These are phyloP conservation scores for Cotesia chilonis DNA, from an alignment of 1,140 invertebrate genomes.

Conservation along the genomic window DNA sequence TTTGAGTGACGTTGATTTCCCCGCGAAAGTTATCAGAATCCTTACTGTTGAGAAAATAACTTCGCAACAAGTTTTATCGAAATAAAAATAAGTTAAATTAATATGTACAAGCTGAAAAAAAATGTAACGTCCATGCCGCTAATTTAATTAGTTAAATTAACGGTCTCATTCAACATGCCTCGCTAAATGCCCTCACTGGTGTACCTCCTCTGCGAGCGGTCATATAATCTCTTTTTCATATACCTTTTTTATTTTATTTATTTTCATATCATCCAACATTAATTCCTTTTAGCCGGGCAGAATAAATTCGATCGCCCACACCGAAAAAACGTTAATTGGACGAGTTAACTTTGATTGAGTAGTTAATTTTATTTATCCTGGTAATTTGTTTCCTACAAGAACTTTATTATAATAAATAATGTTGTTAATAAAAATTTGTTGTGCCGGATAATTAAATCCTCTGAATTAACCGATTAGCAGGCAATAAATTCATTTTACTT, in stretches of 20 bases:
- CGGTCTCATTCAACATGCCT: conserved; percentile 51
- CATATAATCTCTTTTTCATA: too few species aligned
- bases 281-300: neutral
- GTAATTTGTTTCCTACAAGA: neutral
- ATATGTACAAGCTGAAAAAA: conserved; percentile 23
- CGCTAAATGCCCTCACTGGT: conserved; percentile 47
- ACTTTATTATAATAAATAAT: neutral
- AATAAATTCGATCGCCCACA: conserved; percentile 15
- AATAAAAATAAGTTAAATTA: neutral
- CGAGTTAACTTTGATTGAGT: conserved; percentile 10
- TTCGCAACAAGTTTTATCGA: neutral
- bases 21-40: too few species aligned
- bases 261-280: neutral
- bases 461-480: too few species aligned
- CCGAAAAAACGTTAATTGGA: neutral
- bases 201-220: conserved; percentile 11
- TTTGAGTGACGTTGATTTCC: neutral
- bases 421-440: too few species aligned
- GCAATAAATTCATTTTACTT: too few species aligned
- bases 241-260: neutral
- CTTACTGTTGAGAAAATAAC: neutral
- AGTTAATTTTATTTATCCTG: neutral
- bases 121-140: conserved; percentile 52
- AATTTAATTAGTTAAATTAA: conserved; percentile 66
- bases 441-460: too few species aligned